These are phyloP conservation scores for Engraulis encrasicolus DNA, from an alignment of 2,113 vertebrate species.

Conservation along the genomic window DNA sequence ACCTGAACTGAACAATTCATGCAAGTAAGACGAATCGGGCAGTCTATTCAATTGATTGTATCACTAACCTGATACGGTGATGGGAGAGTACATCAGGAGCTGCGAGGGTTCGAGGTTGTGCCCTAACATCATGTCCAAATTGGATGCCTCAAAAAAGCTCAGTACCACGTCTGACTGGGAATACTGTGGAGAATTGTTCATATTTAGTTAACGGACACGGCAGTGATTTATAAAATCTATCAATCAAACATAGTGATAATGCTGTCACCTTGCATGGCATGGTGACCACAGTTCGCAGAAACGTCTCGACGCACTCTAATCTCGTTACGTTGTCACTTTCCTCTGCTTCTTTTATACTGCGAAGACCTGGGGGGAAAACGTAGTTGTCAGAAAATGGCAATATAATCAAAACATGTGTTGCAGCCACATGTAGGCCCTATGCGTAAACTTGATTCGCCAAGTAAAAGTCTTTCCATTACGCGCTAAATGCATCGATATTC, in stretches of 20 bases:
- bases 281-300: constrained; percentile 79
- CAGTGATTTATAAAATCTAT: too few relatives aligned
- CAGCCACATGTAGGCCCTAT: too few relatives aligned
- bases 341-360: constrained; percentile 79
- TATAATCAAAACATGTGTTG: too few relatives aligned
- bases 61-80: constrained; percentile 84
- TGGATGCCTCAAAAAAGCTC: constrained; percentile 83
- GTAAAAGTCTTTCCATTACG: too few relatives aligned
- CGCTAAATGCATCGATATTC: too few relatives aligned
- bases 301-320: constrained; percentile 83
- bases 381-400: too few relatives aligned
- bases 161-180: constrained; percentile 86
- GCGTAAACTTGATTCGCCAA: too few relatives aligned
- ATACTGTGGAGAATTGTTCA: constrained; percentile 68
- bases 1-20: too few relatives aligned
- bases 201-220: not conserved
- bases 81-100: constrained; percentile 81
- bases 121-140: constrained; percentile 80
- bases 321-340: constrained; percentile 71
- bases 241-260: too few relatives aligned
- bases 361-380: too few relatives aligned
- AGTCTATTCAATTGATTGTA: not conserved
- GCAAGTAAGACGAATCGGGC: too few relatives aligned
- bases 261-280: constrained; percentile 81
- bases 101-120: constrained; percentile 82